Percentiles rank a stretch among this genome's conserved stretches.
Conservation (phyloP, 2,888 invertebrate genomes). For the Platynereis dumerilii region DNA sequence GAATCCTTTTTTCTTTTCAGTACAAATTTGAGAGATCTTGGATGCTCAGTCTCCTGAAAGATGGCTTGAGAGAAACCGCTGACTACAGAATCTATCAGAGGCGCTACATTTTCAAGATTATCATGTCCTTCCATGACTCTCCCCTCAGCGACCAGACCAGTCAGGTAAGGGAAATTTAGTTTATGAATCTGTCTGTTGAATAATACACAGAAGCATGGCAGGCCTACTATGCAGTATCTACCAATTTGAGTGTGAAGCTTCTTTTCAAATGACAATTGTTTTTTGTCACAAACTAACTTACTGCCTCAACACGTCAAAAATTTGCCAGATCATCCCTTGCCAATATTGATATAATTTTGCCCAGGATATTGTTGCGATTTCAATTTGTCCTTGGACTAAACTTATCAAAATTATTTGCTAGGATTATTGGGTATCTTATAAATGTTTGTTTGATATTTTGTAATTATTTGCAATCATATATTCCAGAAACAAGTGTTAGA, state of each 20-base stretch:
- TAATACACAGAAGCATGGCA: background rate
- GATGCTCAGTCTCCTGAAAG: slow-evolving; percentile 77
- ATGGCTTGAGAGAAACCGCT: slow-evolving; percentile 77
- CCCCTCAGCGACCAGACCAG: slow-evolving; percentile 33
- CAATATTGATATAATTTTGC: too few species aligned
- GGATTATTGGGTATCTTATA: too few species aligned
- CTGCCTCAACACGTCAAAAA: too few species aligned
- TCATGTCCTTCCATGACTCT: slow-evolving; percentile 69
- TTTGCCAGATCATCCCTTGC: too few species aligned
- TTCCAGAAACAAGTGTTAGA: slow-evolving; percentile 71
- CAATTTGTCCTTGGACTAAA: too few species aligned
- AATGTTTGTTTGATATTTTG: slow-evolving; percentile 8
- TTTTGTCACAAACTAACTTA: too few species aligned
- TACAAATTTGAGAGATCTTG: slow-evolving; percentile 74
- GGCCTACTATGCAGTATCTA: too few species aligned
- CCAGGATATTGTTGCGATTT: too few species aligned
- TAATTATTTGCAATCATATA: slow-evolving; percentile 2
- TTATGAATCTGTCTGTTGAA: background rate
- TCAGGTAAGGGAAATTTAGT: slow-evolving; percentile 29
- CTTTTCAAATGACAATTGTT: too few species aligned
- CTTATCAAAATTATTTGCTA: too few species aligned
- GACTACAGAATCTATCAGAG: slow-evolving; percentile 79
- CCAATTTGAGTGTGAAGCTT: too few species aligned
- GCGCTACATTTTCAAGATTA: slow-evolving; percentile 78
- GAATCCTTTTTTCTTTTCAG: slow-evolving; percentile 39